Evolutionary conservation across 2,888 invertebrate species (phyloP), one percentile per base, ranked within the genome.

Genomic region (Leptinotarsa juncta): DNA sequence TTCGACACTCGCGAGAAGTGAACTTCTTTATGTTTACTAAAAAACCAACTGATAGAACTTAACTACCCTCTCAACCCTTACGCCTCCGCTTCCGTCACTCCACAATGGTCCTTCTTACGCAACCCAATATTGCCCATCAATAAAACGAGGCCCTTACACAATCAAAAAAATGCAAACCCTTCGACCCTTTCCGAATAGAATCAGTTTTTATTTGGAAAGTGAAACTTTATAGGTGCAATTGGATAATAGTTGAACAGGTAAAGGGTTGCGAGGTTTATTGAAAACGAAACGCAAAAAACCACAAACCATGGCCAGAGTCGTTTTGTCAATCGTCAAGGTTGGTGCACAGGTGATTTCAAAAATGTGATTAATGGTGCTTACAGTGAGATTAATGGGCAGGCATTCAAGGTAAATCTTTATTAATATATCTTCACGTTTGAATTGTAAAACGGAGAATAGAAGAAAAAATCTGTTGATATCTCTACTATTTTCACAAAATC

Each of bases 241-340:
- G 83, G 83, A 81, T 73, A 72, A 77, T 77, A 65, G 68, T 55
- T 57, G 50, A 14, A 80, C 82, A 83, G 83, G 82, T 82, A 83
- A 83, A 82, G 83, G 83, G 84, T 83, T 84, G 78, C 77, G 76
- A 32, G 60, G 42, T 74, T 76, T 81, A 78, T 75, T 62, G 26
- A 70, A 77, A 78, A 79, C 76, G 76, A 77, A 80, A 80, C 81
- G 82, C 82, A 81, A 80, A 84, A 87, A 87, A 87, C 87, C 87
- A 82, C 87, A 82, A 80, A 71, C 83, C 87, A 87, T 85, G 87
- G 87, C 83, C 86, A 86, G 85, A 81, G 73, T 78, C 74, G 76
- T 82, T 84, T 81, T 74, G 79, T 76, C 79, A 73, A 80, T 79
- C 79, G 78, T 78, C 84, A 84, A 84, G 83, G 83, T 81, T 83